Base-by-base conservation (phyloP, 2,113 vertebrate species). In the Podiceps cristatus region DNA sequence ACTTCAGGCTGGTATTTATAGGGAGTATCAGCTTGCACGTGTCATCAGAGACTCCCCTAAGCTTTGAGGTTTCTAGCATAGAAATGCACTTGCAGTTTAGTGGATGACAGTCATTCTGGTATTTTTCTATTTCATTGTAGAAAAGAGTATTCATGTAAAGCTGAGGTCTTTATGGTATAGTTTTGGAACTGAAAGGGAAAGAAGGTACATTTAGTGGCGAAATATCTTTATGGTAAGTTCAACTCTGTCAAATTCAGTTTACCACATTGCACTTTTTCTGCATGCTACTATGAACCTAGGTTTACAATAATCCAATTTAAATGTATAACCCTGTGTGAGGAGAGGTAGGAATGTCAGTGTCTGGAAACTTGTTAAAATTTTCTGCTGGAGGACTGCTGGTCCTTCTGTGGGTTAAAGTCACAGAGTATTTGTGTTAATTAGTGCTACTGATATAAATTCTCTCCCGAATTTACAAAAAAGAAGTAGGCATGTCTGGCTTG, bases 21-120 rank as follows among this genome's bases (percentile, higher is more conserved):
- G 2, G 0, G 18, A 49, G 8, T 45, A 55, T 63, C 18, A 85
- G 15, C 4, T 15, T 71, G 18, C 22, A 40, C 0, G 0, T 53
- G 13, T 45, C 0, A 0, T 40, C 60, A 11, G 8, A 50, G 42
- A 53, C 59, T 75, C 17, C 9, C 20, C 3, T 18, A 31, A 68
- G 4, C 69, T 68, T 62, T 52, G 19, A n/a, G 16, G 45, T 93
- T 74, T 42, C 56, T 81, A n/a, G 25, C 31, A n/a, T 11, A 50
- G 44, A 66, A 78, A 64, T 71, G 24, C 2, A 0, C 60, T 58
- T 68, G 27, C n/a, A n/a, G 6, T 14, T 87, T 67, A n/a, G 9
- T 28, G 10, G 22, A 7, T 84, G 59, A 63, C 8, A 66, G 17
- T 45, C 7, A 59, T 45, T 35, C 50, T 5, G 1, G 3, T 64